Conservation (phyloP, 1,140 invertebrate species). For the Rhopalosiphum maidis region DNA sequence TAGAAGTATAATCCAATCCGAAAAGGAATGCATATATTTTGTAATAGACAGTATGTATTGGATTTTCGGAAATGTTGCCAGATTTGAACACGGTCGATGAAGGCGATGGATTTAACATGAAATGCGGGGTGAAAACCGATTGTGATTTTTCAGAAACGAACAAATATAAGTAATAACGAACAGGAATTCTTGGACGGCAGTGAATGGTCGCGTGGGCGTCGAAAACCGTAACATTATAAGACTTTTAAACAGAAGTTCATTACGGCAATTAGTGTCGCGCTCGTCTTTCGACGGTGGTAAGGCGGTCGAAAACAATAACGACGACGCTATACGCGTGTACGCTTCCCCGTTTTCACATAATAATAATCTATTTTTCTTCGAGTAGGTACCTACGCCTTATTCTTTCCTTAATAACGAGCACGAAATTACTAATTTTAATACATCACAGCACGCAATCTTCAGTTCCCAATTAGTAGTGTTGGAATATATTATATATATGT, state of each 20-base stretch:
- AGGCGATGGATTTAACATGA: background rate
- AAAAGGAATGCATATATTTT: background rate
- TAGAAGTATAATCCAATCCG: background rate
- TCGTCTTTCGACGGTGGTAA: constrained; percentile 23
- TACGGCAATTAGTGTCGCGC: constrained; percentile 43
- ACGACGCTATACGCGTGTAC: background rate
- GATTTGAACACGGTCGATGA: constrained; percentile 13
- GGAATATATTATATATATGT: background rate
- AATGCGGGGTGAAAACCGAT: background rate
- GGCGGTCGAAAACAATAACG: constrained; percentile 19
- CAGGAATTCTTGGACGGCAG: background rate
- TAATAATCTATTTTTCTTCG: background rate
- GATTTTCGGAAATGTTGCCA: constrained; percentile 9
- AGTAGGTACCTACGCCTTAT: background rate
- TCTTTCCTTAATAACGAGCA: background rate
- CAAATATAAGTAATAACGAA: background rate
- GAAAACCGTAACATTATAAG: constrained; percentile 1
- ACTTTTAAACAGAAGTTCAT: constrained; percentile 30
- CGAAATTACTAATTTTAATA: background rate
- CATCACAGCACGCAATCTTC: background rate
- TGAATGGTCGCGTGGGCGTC: background rate
- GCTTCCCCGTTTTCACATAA: background rate
- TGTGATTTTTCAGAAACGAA: constrained; percentile 19
- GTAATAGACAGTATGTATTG: background rate
- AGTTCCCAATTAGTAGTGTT: background rate